Base-by-base conservation (phyloP, 2,797 vertebrate genomes). In the Chiroxiphia lanceolata region DNA sequence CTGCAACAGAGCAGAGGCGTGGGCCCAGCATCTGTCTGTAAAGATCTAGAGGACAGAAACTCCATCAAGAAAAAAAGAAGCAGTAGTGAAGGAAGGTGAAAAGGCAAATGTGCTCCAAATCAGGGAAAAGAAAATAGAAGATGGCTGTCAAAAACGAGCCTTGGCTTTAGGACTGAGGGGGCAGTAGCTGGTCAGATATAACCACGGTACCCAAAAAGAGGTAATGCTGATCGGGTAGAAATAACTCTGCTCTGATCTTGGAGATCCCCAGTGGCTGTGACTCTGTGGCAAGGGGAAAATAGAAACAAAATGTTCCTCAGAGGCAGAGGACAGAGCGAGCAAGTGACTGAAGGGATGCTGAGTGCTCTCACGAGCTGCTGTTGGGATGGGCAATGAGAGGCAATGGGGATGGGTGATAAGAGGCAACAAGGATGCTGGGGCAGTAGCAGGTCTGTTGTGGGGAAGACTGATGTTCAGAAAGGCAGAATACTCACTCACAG, bases 1-100 rank as follows among this genome's bases (percentile, higher is more conserved):
- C 50, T 4, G 1, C 1, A 0, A 42, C 0, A 0, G 50, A 48
- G 33, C 60, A 79, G 64, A 64, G 40, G 17, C 0, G 0, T 15
- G 40, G 48, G n/a, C 68, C 86, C 6, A 2, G 45, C 48, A n/a
- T 50, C 75, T 26, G 3, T 29, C 68, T 71, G 51, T 67, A 83
- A 72, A 91, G 20, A 48, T 54, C 40, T 84, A 51, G 68, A 90
- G 40, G 42, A 53, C 34, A 20, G 68, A 74, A 86, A 90, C 27
- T 42, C 45, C 22, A 25, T 61, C 18, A 25, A 29, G 36, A 63
- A 74, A 83, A 78, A 47, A n/a, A 38, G 17, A 29, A 40, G 34
- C 3, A 4, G 45, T 9, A 11, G 16, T 14, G 10, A 72, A 26
- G 65, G 31, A 87, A 86, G 33, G 21, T 42, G 77, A 53, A 34